A percentile compares a stretch with the other conserved stretches of the same genome.
phyloP scores from a whole-genome alignment of 2,888 invertebrate genomes.

The Latrodectus elegans region DNA sequence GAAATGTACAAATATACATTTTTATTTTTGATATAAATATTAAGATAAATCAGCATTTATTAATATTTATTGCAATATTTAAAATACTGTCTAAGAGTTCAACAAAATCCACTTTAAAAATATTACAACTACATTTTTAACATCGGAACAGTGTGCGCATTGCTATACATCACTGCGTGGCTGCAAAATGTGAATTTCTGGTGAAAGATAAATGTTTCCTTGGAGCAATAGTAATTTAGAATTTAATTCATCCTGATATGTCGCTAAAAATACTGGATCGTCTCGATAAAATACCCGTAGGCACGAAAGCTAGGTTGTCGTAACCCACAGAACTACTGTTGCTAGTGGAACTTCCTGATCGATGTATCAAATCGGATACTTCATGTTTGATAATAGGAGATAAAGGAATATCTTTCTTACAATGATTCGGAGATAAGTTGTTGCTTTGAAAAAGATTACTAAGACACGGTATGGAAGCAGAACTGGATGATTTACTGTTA shows the following conservation, averaged over 20 bases:
- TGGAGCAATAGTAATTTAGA: background rate
- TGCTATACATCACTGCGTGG: background rate
- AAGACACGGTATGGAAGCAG: background rate
- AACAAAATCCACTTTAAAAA: background rate
- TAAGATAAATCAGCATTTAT: background rate
- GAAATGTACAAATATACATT: too few species aligned
- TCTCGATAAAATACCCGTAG: slow-evolving; percentile 39
- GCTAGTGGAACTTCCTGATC: slow-evolving; percentile 32
- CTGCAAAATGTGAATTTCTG: background rate
- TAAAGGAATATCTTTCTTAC: slow-evolving; percentile 10
- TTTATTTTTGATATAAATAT: background rate
- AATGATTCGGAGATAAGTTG: background rate
- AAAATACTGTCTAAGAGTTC: background rate
- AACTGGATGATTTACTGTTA: background rate
- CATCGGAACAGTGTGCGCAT: background rate
- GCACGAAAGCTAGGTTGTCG: slow-evolving; percentile 61
- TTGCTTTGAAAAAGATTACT: background rate
- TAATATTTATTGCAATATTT: background rate
- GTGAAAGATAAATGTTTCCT: background rate
- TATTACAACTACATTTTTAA: background rate
- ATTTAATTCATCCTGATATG: slow-evolving; percentile 38
- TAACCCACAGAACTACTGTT: slow-evolving; percentile 50
- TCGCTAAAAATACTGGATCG: slow-evolving; percentile 60
- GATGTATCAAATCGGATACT: background rate
- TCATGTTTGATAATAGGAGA: background rate